phyloP scores from a whole-genome alignment of 2,113 vertebrate species.

The Equus quagga region DNA sequence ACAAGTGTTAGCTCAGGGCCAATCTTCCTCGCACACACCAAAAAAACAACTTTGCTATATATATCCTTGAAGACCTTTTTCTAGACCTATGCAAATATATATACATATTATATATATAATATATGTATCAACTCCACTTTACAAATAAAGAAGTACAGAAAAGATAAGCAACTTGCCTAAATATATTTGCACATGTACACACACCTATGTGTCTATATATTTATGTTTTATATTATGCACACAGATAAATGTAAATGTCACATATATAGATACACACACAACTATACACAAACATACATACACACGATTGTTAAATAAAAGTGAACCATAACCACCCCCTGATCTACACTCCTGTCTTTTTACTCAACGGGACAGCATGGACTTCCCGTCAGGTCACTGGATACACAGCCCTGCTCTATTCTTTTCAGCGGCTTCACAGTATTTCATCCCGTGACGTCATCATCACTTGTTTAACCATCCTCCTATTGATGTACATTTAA shows the following conservation, averaged over 20 bases:
- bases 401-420: too few relatives aligned
- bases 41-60: too few relatives aligned
- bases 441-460: background rate
- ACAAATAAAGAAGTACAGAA: background rate
- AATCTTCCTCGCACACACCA: too few relatives aligned
- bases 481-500: background rate
- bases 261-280: background rate
- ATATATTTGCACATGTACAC: background rate
- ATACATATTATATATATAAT: too few relatives aligned
- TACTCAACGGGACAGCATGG: background rate
- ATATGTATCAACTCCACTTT: background rate
- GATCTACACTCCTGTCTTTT: background rate
- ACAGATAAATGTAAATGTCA: background rate
- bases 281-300: background rate
- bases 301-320: background rate
- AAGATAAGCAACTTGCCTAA: background rate
- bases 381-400: rapidly evolving
- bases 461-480: background rate
- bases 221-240: background rate
- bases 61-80: background rate
- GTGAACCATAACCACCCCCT: background rate
- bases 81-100: background rate
- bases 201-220: background rate
- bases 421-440: background rate
- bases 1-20: too few relatives aligned